Conservation (phyloP, 2,797 vertebrate genomes). For the Poeciliopsis turneri region DNA sequence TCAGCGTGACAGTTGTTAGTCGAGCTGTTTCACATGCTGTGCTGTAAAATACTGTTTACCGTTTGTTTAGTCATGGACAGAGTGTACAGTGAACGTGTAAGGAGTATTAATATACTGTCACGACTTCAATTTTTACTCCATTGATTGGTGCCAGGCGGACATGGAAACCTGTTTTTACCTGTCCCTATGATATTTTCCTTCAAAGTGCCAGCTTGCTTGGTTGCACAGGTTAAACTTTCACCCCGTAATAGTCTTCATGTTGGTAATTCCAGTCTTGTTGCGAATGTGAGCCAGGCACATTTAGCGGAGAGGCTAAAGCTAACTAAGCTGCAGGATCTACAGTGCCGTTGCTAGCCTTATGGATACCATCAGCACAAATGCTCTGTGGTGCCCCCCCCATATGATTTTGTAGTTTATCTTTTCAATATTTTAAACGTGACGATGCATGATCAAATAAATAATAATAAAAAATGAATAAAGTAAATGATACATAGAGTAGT, state of each 20-base stretch:
- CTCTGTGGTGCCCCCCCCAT: background rate
- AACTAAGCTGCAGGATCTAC: background rate
- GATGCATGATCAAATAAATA: background rate
- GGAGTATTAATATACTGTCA: constrained; percentile 3
- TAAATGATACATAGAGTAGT: background rate
- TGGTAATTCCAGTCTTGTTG: background rate
- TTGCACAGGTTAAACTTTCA: background rate
- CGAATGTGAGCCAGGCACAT: background rate
- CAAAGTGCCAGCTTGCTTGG: background rate
- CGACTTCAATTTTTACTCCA: background rate
- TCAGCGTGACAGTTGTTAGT: background rate
- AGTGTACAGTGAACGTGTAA: background rate
- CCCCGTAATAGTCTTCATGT: background rate
- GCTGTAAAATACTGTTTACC: background rate
- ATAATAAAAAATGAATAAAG: background rate
- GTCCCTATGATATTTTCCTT: background rate
- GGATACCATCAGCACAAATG: background rate
- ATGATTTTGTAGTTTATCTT: background rate
- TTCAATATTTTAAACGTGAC: background rate
- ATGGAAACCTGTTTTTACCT: background rate
- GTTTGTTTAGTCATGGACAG: background rate
- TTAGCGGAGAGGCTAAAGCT: background rate
- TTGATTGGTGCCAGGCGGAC: background rate
- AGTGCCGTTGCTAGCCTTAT: background rate
- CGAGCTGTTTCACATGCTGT: background rate